Evolutionary conservation across 2,113 vertebrate genomes (phyloP).

Genomic region (Cyanoramphus novaezelandiae): DNA sequence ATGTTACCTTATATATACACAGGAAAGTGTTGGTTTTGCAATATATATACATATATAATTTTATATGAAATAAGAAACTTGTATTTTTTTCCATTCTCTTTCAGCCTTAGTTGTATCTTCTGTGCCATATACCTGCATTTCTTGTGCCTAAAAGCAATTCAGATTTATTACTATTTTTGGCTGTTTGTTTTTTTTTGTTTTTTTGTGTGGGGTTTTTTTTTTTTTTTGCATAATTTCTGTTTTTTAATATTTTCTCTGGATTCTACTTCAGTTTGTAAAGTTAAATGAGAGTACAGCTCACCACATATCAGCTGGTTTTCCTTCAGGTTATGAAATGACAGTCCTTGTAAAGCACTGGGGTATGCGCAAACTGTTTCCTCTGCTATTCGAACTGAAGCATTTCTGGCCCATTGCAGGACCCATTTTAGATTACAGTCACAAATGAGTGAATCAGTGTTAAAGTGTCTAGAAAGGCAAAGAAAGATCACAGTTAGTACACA

Average conservation of each 20-base stretch:
- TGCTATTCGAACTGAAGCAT: slow-evolving; percentile 76
- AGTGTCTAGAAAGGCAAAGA: slow-evolving; percentile 76
- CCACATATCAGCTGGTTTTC: slow-evolving; percentile 86
- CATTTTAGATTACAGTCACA: slow-evolving; percentile 91
- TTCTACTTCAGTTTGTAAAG: neutral
- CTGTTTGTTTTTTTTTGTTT: neutral
- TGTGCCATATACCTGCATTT: neutral
- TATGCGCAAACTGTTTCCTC: slow-evolving; percentile 84
- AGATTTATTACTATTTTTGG: neutral
- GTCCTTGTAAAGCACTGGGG: slow-evolving; percentile 80
- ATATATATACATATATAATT: neutral
- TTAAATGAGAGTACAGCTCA: slow-evolving; percentile 55
- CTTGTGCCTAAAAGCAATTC: neutral
- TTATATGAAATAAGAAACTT: neutral
- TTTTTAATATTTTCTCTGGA: neutral
- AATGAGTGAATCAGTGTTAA: slow-evolving; percentile 85
- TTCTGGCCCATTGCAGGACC: slow-evolving; percentile 84
- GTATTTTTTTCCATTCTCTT: neutral
- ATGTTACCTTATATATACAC: neutral
- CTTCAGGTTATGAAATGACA: slow-evolving; percentile 78
- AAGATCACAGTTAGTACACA: neutral
- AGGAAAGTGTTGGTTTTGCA: neutral
- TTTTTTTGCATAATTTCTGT: fast-evolving
- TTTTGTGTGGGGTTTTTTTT: neutral
- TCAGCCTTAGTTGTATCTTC: neutral